Conservation (phyloP, 2,888 invertebrate genomes). For the Achlya flavicornis region DNA sequence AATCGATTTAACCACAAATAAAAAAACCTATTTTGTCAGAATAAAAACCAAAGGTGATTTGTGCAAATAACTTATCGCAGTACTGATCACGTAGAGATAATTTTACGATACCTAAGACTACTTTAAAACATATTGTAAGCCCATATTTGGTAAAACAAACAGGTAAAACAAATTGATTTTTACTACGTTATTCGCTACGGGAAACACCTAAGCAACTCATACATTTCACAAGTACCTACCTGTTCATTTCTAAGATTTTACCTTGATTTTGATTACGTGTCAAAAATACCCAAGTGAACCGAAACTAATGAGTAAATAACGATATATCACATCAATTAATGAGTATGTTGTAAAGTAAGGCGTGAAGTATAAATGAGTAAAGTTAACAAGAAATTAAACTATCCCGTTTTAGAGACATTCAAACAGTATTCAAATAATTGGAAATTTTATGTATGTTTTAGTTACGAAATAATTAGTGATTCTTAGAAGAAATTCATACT, state of each 20-base stretch:
- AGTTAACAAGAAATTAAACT: no score
- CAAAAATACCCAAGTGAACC: background rate
- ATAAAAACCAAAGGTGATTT: background rate
- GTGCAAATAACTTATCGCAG: background rate
- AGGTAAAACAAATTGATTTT: background rate
- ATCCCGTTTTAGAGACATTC: no score
- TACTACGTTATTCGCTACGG: background rate
- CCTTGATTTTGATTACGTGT: background rate
- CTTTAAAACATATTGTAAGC: background rate
- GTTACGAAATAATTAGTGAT: no score
- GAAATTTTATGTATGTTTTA: no score
- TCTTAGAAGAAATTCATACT: no score
- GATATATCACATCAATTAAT: background rate
- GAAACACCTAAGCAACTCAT: slow-evolving; percentile 1
- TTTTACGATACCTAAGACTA: background rate
- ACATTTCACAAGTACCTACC: background rate
- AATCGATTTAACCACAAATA: background rate
- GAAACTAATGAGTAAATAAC: background rate
- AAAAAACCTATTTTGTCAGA: background rate
- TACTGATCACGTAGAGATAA: background rate
- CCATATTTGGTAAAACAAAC: background rate
- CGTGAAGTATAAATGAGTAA: no score
- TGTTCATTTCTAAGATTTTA: background rate
- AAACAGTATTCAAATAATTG: no score
- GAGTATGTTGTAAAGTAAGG: no score